Percentiles rank a stretch among this genome's conserved stretches.
These are phyloP conservation scores for Gambusia affinis DNA, from an alignment of 2,113 vertebrate genomes.

Conservation along the genomic window DNA sequence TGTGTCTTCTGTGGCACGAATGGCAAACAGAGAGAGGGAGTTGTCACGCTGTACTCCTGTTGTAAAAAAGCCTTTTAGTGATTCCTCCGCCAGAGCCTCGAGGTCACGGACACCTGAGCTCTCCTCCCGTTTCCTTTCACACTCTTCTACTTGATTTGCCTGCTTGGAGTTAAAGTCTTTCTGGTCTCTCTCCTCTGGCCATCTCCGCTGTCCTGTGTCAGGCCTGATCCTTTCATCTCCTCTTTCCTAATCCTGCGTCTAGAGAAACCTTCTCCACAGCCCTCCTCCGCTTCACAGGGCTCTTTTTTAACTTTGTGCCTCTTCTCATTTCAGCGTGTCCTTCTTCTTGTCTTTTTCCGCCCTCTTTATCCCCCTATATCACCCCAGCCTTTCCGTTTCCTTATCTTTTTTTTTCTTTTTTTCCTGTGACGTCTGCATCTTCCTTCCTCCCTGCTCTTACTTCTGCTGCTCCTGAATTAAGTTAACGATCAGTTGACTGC, in stretches of 20 bases:
- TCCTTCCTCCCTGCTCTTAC: conserved; percentile 26
- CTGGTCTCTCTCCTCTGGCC: conserved; percentile 45
- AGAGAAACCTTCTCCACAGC: conserved; percentile 54
- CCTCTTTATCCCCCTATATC: conserved; percentile 31
- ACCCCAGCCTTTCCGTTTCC: conserved; percentile 2
- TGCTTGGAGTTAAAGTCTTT: conserved; percentile 54
- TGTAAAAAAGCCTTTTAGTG: conserved; percentile 28
- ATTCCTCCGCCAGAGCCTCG: conserved; percentile 22
- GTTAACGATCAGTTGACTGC: conserved; percentile 84
- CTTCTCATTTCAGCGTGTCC: conserved; percentile 66
- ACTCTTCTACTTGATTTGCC: conserved; percentile 45
- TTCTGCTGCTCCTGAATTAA: conserved; percentile 80
- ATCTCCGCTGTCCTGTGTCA: conserved; percentile 47
- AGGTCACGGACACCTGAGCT: conserved; percentile 54
- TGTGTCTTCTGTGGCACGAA: conserved; percentile 58
- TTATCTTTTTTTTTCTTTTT: background rate
- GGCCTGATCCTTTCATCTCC: conserved; percentile 71
- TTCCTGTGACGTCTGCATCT: conserved; percentile 11
- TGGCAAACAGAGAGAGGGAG: conserved; percentile 27
- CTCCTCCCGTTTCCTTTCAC: conserved; percentile 29
- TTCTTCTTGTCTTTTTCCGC: conserved; percentile 28
- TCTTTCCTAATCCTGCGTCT: conserved; percentile 64
- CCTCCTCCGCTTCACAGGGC: conserved; percentile 49
- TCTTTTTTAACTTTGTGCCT: conserved; percentile 60
- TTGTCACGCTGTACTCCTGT: conserved; percentile 44